phyloP scores from a whole-genome alignment of 1,140 invertebrate genomes.

The Epicauta chinensis region DNA sequence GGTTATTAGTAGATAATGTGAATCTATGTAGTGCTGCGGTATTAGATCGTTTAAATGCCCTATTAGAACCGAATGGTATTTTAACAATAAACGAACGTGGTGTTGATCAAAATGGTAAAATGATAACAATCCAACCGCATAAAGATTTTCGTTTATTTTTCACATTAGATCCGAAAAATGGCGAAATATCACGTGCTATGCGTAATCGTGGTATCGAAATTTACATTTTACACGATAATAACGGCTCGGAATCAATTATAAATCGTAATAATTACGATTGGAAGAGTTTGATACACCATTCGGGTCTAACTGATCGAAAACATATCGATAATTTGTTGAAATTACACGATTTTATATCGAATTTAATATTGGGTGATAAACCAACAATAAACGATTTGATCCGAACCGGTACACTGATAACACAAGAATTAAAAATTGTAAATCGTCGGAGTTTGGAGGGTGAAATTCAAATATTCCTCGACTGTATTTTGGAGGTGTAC shows the following conservation, averaged over 20 bases:
- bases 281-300: conserved; percentile 48
- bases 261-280: conserved; percentile 46
- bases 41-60: conserved; percentile 89
- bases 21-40: conserved; percentile 96
- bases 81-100: conserved; percentile 91
- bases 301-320: conserved; percentile 44
- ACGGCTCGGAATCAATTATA: conserved; percentile 24
- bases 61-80: conserved; percentile 89
- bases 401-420: conserved; percentile 53
- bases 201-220: conserved; percentile 95
- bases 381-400: conserved; percentile 55
- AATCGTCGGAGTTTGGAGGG: too few species aligned
- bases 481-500: conserved; percentile 62
- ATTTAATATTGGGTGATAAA: conserved; percentile 45
- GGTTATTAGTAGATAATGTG: conserved; percentile 94
- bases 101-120: conserved; percentile 59
- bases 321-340: conserved; percentile 46
- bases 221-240: conserved; percentile 53
- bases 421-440: too few species aligned
- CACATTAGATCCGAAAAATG: conserved; percentile 89
- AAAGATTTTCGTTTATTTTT: conserved; percentile 90
- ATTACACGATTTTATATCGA: conserved; percentile 45
- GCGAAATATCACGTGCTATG: conserved; percentile 97
- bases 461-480: conserved; percentile 46
- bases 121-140: conserved; percentile 77